These are phyloP conservation scores for Zaprionus gabonicus DNA, from an alignment of 1,140 invertebrate genomes.

Conservation along the genomic window DNA sequence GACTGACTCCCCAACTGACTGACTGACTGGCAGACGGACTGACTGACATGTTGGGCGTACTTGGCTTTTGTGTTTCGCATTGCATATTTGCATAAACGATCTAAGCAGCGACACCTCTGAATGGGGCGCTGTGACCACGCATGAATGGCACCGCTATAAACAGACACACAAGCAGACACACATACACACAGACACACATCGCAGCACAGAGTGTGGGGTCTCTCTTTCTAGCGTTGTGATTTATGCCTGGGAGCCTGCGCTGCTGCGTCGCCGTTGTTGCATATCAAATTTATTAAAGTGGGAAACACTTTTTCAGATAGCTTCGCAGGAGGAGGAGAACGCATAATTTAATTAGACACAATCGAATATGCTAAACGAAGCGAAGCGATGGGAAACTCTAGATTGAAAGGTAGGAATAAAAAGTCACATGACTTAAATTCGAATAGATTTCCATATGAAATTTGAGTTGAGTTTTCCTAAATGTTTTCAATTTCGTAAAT, in stretches of 20 bases:
- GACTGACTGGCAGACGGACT: conserved; percentile 21
- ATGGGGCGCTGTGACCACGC: conserved; percentile 70
- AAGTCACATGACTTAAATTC: not conserved
- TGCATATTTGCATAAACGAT: conserved; percentile 73
- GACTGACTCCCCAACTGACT: conserved; percentile 23
- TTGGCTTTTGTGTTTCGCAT: conserved; percentile 56
- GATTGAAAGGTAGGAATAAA: not conserved
- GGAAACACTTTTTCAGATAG: conserved; percentile 44
- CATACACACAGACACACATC: conserved; percentile 9
- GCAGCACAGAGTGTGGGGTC: conserved; percentile 55
- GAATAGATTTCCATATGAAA: not conserved
- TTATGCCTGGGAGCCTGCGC: conserved; percentile 72
- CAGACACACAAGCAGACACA: not conserved
- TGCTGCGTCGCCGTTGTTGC: conserved; percentile 23
- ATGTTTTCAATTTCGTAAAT: conserved; percentile 1
- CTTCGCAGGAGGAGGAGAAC: conserved; percentile 38
- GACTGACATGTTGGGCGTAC: conserved; percentile 68
- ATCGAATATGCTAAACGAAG: conserved; percentile 17
- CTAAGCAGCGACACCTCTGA: conserved; percentile 68
- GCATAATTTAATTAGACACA: conserved; percentile 68
- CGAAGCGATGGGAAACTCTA: conserved; percentile 50
- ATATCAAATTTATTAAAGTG: conserved; percentile 73
- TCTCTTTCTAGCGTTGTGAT: conserved; percentile 49
- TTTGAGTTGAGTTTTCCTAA: not conserved
- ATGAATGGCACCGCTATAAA: conserved; percentile 57